Conservation (phyloP, 2,797 vertebrate species). For the Cichlasoma orientale region DNA sequence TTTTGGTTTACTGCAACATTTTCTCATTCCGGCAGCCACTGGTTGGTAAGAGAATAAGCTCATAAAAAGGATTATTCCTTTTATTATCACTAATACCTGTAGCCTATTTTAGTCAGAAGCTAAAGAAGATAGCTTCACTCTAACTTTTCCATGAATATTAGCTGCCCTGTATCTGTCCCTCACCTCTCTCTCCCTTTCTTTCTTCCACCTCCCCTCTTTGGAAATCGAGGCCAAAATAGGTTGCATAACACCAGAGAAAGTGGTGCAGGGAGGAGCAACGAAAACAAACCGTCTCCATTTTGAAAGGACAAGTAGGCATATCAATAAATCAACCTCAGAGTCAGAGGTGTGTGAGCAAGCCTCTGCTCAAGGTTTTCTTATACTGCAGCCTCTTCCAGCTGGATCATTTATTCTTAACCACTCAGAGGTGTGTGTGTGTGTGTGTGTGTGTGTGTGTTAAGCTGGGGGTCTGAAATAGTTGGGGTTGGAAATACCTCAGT, state of each 20-base stretch:
- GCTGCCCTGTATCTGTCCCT: background rate
- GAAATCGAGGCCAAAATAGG: conserved; percentile 29
- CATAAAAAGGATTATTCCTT: background rate
- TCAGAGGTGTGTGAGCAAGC: conserved; percentile 22
- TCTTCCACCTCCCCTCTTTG: background rate
- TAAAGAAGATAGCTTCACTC: conserved; percentile 6
- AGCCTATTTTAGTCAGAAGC: background rate
- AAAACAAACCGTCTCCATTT: conserved; percentile 44
- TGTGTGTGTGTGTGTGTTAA: conserved; percentile 15
- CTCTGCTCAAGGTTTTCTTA: conserved; percentile 8
- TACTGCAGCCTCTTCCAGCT: conserved; percentile 13
- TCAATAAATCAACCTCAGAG: conserved; percentile 7
- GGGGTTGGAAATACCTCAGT: conserved; percentile 60
- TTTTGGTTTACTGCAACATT: background rate
- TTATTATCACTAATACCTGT: background rate
- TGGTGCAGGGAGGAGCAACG: conserved; percentile 18
- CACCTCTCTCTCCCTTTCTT: background rate
- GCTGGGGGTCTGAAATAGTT: conserved; percentile 43
- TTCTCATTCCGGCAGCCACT: background rate
- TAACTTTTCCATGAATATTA: conserved; percentile 41
- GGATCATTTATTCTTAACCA: conserved; percentile 64
- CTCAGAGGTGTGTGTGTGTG: conserved; percentile 7
- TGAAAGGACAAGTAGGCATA: conserved; percentile 22
- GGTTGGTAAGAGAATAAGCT: background rate
- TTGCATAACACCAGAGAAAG: conserved; percentile 39